phyloP scores from a whole-genome alignment of 1,140 invertebrate species.

The Drosophila hydei region DNA sequence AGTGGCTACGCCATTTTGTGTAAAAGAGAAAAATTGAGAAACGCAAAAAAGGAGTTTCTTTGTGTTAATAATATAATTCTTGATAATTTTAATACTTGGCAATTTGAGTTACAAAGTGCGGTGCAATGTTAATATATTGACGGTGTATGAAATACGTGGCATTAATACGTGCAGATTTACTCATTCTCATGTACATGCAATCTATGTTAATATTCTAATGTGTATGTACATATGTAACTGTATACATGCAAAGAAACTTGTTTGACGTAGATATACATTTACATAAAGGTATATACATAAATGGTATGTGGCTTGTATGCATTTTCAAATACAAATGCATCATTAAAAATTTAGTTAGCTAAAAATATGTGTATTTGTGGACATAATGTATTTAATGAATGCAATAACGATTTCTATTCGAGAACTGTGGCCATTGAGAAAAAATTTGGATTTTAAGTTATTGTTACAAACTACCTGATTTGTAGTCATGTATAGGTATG shows the following conservation, averaged over 20 bases:
- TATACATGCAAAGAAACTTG: conserved; percentile 37
- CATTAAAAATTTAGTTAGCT: neutral
- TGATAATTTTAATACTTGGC: neutral
- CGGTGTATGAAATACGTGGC: neutral
- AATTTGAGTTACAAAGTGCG: neutral
- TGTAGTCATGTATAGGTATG: conserved; percentile 19
- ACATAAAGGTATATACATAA: conserved; percentile 7
- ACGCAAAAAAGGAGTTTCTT: conserved; percentile 1
- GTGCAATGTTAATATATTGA: neutral
- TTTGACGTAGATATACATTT: conserved; percentile 33
- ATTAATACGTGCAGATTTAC: neutral
- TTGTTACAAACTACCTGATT: conserved; percentile 5
- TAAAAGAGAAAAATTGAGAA: conserved; percentile 39
- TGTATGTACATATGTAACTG: conserved; percentile 15
- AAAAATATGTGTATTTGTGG: neutral
- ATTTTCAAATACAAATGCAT: conserved; percentile 8
- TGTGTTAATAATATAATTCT: neutral
- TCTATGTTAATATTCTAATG: conserved; percentile 15
- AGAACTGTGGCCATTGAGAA: neutral
- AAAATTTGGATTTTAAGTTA: conserved; percentile 4
- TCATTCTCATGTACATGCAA: conserved; percentile 12
- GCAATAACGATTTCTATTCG: neutral
- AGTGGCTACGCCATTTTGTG: conserved; percentile 46
- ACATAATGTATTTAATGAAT: neutral
- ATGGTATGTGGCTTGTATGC: neutral